Evolutionary conservation across 2,888 invertebrate genomes (phyloP).

Genomic region (Scrobipalpa costella): DNA sequence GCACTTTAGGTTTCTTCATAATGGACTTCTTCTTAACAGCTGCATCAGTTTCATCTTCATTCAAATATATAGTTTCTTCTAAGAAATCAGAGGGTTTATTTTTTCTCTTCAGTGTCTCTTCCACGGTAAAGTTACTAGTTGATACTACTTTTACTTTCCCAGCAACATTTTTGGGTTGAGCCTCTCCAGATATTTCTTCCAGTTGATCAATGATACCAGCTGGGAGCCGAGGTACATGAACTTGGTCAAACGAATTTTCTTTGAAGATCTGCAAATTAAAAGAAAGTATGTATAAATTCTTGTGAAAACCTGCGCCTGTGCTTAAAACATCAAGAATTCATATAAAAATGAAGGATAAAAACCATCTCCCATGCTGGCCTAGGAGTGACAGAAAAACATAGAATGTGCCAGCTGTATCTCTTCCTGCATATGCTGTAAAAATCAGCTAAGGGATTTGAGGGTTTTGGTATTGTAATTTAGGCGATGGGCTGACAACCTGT

Average conservation of each 20-base stretch:
- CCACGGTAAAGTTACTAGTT: slow-evolving; percentile 63
- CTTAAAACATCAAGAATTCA: neutral
- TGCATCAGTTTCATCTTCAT: slow-evolving; percentile 43
- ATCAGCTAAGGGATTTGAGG: too few species aligned
- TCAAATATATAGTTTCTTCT: slow-evolving; percentile 70
- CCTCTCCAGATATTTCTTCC: slow-evolving; percentile 53
- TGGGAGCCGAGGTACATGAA: slow-evolving; percentile 60
- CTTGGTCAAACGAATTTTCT: slow-evolving; percentile 53
- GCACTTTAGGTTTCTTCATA: slow-evolving; percentile 58
- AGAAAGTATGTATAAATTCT: neutral
- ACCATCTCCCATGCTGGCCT: too few species aligned
- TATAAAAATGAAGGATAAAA: too few species aligned
- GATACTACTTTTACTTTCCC: slow-evolving; percentile 47
- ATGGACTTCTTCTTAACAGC: slow-evolving; percentile 46
- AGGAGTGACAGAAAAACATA: too few species aligned
- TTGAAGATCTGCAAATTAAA: slow-evolving; percentile 51
- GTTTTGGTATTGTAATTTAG: too few species aligned
- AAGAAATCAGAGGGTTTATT: slow-evolving; percentile 69
- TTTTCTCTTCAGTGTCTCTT: slow-evolving; percentile 53
- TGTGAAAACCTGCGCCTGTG: neutral
- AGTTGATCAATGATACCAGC: slow-evolving; percentile 55
- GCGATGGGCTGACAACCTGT: too few species aligned
- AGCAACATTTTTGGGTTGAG: slow-evolving; percentile 23
- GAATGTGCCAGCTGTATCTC: too few species aligned
- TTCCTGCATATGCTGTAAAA: too few species aligned